A percentile compares a stretch with the other conserved stretches of the same genome.
Conservation (phyloP, 2,797 vertebrate species). For the Propithecus perrieri region DNA sequence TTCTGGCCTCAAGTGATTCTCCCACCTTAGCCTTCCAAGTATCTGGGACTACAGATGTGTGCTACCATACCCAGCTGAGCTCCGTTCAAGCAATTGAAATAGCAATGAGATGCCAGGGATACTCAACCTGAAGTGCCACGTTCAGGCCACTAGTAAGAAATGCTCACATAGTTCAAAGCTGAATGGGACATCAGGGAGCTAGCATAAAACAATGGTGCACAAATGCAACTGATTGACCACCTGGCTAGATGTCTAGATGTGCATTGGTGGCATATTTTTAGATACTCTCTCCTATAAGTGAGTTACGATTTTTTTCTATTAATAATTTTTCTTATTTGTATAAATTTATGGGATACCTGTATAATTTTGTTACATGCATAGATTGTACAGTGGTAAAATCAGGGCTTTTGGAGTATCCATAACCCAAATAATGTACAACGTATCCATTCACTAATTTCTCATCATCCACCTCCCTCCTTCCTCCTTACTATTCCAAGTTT, state of each 20-base stretch:
- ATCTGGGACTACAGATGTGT: not conserved
- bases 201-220: too few relatives aligned
- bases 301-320: not conserved
- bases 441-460: not conserved
- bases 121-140: accelerated
- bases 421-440: not conserved
- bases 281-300: accelerated
- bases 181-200: accelerated
- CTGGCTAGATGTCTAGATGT: too few relatives aligned
- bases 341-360: not conserved
- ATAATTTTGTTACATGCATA: not conserved
- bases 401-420: not conserved
- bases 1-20: not conserved
- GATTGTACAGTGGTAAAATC: not conserved
- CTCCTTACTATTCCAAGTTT: not conserved
- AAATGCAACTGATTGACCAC: not conserved
- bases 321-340: not conserved
- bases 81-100: not conserved
- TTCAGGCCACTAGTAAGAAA: not conserved
- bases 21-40: not conserved
- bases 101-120: not conserved
- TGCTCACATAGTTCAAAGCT: not conserved
- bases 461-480: not conserved
- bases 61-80: not conserved
- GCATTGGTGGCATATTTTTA: too few relatives aligned